Evolutionary conservation across 2,113 vertebrate genomes (phyloP).

Genomic region (Leptobrachium leishanense): DNA sequence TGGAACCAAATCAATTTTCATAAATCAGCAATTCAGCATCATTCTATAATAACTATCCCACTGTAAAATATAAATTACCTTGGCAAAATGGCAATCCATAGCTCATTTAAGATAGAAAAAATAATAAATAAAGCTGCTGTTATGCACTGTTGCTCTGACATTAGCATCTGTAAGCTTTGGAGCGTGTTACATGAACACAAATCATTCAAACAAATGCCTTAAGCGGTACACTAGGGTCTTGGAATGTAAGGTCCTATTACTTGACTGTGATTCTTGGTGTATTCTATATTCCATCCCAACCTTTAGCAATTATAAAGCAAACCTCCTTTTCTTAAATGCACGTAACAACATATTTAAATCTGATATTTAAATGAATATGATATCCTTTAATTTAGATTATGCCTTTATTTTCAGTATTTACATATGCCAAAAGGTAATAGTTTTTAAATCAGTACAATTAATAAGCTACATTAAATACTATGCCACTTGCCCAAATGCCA

Average conservation of each 20-base stretch:
- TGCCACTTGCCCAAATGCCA: too few species aligned
- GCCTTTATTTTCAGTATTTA: too few species aligned
- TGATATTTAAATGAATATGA: too few species aligned
- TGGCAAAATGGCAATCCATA: constrained; percentile 5
- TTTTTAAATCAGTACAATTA: too few species aligned
- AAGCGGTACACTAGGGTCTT: background rate
- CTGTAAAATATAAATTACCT: constrained; percentile 9
- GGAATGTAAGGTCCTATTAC: background rate
- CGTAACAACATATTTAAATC: too few species aligned
- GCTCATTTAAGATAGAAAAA: constrained; percentile 13
- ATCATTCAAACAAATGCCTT: background rate
- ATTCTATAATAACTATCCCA: constrained; percentile 1
- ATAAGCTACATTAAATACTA: too few species aligned
- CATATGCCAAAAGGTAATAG: too few species aligned
- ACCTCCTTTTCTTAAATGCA: too few species aligned
- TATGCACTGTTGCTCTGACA: background rate
- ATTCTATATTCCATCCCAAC: too few species aligned
- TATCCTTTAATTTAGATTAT: too few species aligned
- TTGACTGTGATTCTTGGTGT: background rate
- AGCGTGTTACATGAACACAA: constrained; percentile 9
- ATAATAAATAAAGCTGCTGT: background rate
- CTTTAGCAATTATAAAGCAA: background rate
- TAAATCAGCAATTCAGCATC: background rate
- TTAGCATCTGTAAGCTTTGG: constrained; percentile 7
- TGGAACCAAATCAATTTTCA: background rate